Conservation (phyloP, 2,888 invertebrate species). For the Zhuqinia jingwanae region DNA sequence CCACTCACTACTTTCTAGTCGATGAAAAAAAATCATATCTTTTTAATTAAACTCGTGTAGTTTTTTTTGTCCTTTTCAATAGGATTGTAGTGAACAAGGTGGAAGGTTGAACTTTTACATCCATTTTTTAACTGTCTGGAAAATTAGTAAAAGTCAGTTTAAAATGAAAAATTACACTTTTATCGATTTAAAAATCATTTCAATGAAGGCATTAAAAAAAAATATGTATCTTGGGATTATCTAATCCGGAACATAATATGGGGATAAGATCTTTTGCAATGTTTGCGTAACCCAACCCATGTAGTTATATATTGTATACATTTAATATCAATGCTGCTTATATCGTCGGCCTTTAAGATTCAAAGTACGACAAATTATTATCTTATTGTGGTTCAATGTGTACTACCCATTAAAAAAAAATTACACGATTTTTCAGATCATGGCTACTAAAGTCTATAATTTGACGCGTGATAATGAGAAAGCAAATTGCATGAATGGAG, state of each 20-base stretch:
- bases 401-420: no score
- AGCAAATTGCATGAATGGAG: background rate
- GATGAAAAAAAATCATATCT: conserved; percentile 23
- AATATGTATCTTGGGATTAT: no score
- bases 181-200: background rate
- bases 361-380: no score
- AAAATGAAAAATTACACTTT: conserved; percentile 40
- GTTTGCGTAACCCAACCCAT: no score
- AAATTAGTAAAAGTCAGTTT: conserved; percentile 26
- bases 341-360: no score
- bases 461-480: conserved; percentile 6
- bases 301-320: no score
- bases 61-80: conserved; percentile 20
- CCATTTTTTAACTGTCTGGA: conserved; percentile 48
- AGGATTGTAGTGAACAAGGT: conserved; percentile 19
- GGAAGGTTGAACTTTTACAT: conserved; percentile 37
- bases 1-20: background rate
- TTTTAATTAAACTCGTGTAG: conserved; percentile 54
- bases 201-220: background rate
- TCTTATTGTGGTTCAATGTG: no score
- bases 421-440: no score
- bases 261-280: no score
- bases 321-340: no score
- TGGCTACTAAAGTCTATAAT: no score
- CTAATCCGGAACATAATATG: no score